A percentile compares a stretch with the other conserved stretches of the same genome.
Conservation (phyloP, 2,113 vertebrate species). For the rat (Rattus norvegicus) region GRCr8 NC_086029.1:46837501-46838000, state of each 20-base stretch:
- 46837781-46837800: background rate
- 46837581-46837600: background rate
- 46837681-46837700: too few relatives aligned
- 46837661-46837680: accelerated
- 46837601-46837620: background rate
- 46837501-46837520: background rate
- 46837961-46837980: background rate
- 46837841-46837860: background rate
- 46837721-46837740: background rate
- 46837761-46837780: background rate
- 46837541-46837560: background rate
- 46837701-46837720: too few relatives aligned
- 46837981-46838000: background rate
- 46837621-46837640: background rate
- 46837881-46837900: background rate
- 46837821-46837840: background rate
- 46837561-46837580: background rate
- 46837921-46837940: background rate
- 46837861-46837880: background rate
- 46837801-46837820: background rate
- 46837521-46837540: background rate
- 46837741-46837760: background rate
- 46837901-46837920: background rate
- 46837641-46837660: background rate
- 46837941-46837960: background rate